Base-by-base conservation (phyloP, 2,113 vertebrate species). In the Pristiophorus japonicus region DNA sequence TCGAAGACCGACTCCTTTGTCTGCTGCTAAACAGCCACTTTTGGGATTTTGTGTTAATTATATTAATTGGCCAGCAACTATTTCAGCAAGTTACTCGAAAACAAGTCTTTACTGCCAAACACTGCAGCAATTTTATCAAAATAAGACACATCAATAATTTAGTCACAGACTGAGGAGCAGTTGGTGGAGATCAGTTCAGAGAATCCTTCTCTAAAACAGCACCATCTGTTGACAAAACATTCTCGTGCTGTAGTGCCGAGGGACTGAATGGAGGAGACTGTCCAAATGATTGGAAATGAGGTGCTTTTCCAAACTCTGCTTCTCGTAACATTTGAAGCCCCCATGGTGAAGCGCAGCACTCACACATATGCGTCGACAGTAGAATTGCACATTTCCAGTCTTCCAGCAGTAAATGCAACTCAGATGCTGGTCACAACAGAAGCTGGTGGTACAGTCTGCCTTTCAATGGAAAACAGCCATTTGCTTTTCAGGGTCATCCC, bases 121-220 rank as follows among this genome's bases (percentile, higher is more conserved):
- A 20, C 12, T 63, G 34, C 59, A 65, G 62, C 90, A 38, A 92
- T 92, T 38, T 92, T 65, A 65, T 55, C 47, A 87, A n/a, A 63
- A 51, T 27, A 47, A 85, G 81, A 38, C 90, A 38, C 90, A 65
- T 92, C n/a, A 92, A 92, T 92, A 63, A 92, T 65, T 92, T 38
- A 65, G 59, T 22, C n/a, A 63, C 8, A 22, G 62, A 2, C 47
- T 87, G 45, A 27, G 22, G 22, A 65, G 34, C 62, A 65, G 59
- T 92, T 92, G 90, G 59, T 92, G 42, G 87, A 51, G 18, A 90
- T 55, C 47, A 90, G n/a, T 63, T n/a, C 62, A 92, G 55, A 65
- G n/a, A 92, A 92, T 38, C 14, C 18, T 65, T 92, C 59, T 38
- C 34, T 65, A 1, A 87, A 87, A 65, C 34, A 38, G 18, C 90